Evolutionary conservation across 2,113 vertebrate species (phyloP).

Genomic region (Eublepharis macularius): DNA sequence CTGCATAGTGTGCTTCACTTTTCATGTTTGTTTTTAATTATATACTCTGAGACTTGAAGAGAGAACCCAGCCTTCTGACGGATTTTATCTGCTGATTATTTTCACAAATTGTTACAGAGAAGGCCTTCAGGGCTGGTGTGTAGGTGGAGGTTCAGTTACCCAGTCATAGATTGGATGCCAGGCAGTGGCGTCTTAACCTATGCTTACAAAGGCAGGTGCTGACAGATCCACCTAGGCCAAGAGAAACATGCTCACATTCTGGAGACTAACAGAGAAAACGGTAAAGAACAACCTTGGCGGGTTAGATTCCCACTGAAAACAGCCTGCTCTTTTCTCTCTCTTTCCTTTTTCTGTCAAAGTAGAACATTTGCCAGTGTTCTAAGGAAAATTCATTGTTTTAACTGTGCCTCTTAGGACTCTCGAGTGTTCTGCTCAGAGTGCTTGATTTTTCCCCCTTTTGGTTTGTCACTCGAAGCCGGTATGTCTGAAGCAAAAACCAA

Average conservation of each 20-base stretch:
- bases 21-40: conserved; percentile 55
- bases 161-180: conserved; percentile 58
- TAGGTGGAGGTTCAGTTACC: conserved; percentile 77
- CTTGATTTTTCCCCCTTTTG: background rate
- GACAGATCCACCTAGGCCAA: conserved; percentile 71
- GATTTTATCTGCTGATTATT: conserved; percentile 67
- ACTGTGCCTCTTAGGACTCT: background rate
- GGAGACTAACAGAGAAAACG: conserved; percentile 75
- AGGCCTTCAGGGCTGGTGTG: conserved; percentile 64
- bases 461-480: background rate
- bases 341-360: background rate
- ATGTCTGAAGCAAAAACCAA: conserved; percentile 11
- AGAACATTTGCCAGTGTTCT: background rate
- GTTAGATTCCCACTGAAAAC: conserved; percentile 30
- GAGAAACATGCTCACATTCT: conserved; percentile 58
- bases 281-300: conserved; percentile 58
- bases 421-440: background rate
- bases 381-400: background rate
- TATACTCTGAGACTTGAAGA: conserved; percentile 5
- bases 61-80: conserved; percentile 51
- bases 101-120: conserved; percentile 61
- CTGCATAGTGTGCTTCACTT: conserved; percentile 3
- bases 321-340: background rate
- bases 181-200: conserved; percentile 63
- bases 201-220: conserved; percentile 69